phyloP scores from a whole-genome alignment of 30 jellyfish, hydroid and myxozoan genomes.

The Mastigias papua region DNA sequence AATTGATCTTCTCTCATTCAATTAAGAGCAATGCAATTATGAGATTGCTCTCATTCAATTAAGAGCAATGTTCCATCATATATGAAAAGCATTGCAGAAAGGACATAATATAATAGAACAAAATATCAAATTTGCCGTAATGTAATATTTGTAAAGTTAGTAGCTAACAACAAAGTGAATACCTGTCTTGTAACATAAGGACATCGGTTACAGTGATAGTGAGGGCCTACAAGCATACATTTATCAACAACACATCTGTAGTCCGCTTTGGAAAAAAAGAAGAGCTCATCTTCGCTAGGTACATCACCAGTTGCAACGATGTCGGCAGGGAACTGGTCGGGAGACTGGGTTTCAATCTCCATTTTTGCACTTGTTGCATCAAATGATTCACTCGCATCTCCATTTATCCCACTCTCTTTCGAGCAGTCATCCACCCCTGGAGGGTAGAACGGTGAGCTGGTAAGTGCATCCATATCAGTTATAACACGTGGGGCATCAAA shows the following conservation, averaged over 20 bases:
- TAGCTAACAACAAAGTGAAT: too few relatives aligned
- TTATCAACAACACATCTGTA: slow-evolving; percentile 47
- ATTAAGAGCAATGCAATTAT: too few relatives aligned
- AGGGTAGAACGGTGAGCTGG: slow-evolving; percentile 10
- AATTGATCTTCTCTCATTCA: too few relatives aligned
- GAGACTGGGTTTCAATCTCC: slow-evolving; percentile 4
- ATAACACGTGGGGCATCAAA: slow-evolving; percentile 37
- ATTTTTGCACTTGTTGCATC: background rate
- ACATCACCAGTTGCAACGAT: slow-evolving; percentile 9
- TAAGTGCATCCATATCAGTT: slow-evolving; percentile 15
- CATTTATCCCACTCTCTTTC: slow-evolving; percentile 30
- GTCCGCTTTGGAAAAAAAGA: slow-evolving; percentile 55
- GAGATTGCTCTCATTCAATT: too few relatives aligned
- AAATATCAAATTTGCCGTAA: too few relatives aligned
- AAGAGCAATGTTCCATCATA: too few relatives aligned
- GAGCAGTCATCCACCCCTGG: slow-evolving; percentile 12
- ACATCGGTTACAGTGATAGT: slow-evolving; percentile 69
- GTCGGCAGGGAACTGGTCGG: slow-evolving; percentile 24
- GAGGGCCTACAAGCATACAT: slow-evolving; percentile 51
- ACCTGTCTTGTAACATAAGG: slow-evolving; percentile 76
- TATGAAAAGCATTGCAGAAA: too few relatives aligned
- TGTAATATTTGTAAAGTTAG: too few relatives aligned
- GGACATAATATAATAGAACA: too few relatives aligned
- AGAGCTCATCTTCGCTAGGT: slow-evolving; percentile 59
- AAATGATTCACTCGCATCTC: slow-evolving; percentile 37